Evolutionary conservation across 2,888 invertebrate genomes (phyloP).

Genomic region (Xestia c-nigrum): DNA sequence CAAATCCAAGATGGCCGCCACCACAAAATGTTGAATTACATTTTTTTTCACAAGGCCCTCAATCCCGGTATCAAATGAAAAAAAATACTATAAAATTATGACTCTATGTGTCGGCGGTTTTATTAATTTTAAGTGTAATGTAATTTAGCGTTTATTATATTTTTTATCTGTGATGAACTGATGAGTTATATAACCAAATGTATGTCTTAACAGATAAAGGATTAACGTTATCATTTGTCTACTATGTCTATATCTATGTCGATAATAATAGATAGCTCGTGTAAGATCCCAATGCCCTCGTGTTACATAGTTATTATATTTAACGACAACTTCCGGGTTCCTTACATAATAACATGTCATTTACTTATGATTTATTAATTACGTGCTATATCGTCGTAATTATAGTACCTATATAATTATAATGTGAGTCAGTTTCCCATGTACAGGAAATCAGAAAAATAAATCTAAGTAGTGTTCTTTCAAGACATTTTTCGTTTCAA

Average conservation of each 20-base stretch:
- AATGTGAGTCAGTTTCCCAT: background rate
- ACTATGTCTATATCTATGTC: background rate
- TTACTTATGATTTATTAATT: conserved; percentile 3
- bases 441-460: background rate
- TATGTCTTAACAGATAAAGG: background rate
- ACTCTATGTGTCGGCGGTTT: no score
- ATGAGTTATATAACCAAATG: background rate
- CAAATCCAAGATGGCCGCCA: no score
- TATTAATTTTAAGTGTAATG: background rate
- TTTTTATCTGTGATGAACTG: background rate
- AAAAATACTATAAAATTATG: no score
- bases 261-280: background rate
- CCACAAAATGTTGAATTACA: no score
- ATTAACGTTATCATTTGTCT: background rate
- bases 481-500: background rate
- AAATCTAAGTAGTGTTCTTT: background rate
- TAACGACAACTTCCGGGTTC: conserved; percentile 10
- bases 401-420: background rate
- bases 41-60: no score
- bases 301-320: conserved; percentile 1
- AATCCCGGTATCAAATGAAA: no score
- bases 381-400: background rate
- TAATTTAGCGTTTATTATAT: background rate
- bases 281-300: conserved; percentile 8
- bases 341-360: conserved; percentile 31